Evolutionary conservation across 2,113 vertebrate genomes (phyloP), one percentile per base, ranked within the genome.

Genomic region (Toxotes chatareus): DNA sequence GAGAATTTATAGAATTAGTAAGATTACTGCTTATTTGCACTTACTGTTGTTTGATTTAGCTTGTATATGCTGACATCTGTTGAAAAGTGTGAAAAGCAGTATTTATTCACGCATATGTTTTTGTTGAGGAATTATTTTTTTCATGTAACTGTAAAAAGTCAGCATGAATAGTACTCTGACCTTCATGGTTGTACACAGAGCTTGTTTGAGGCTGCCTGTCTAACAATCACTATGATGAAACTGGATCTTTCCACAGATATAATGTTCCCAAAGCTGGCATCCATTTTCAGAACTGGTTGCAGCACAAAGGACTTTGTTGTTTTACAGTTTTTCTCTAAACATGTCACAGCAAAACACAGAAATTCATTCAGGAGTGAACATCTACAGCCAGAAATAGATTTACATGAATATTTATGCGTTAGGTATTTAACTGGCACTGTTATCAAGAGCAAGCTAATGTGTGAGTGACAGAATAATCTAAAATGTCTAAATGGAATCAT

Each of bases 201-300:
- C 21, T 56, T 32, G 55, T 83, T 64, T 80, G 38, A 55, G 72
- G 27, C 67, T 57, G 6, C 42, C 63, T 40, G 63, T 78, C 42
- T 34, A 40, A 82, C 66, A 79, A 83, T 91, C 78, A 46, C 71
- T 27, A 38, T 64, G 76, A 86, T 83, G 63, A 80, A 83, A 73
- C 51, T 19, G 61, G 73, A 84, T 73, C 71, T 83, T 85, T 72
- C 34, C 67, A 32, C 72, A 79, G 83, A 87, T 83, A 81, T 84
- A 75, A 83, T 67, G 76, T 82, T 73, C 61, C 49, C 63, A 27
- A 80, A 66, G 70, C 69, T 83, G 80, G 76, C 78, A 34, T 79
- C 53, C 62, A 76, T 88, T 89, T 83, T 87, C 79, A 86, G 56
- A 84, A 38, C 73, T 80, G 84, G 73, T 81, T 70, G 57, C 27